Percentiles rank a stretch among this genome's conserved stretches.
These are phyloP conservation scores for Eristalis arbustorum DNA, from an alignment of 2,888 invertebrate species.

Conservation along the genomic window DNA sequence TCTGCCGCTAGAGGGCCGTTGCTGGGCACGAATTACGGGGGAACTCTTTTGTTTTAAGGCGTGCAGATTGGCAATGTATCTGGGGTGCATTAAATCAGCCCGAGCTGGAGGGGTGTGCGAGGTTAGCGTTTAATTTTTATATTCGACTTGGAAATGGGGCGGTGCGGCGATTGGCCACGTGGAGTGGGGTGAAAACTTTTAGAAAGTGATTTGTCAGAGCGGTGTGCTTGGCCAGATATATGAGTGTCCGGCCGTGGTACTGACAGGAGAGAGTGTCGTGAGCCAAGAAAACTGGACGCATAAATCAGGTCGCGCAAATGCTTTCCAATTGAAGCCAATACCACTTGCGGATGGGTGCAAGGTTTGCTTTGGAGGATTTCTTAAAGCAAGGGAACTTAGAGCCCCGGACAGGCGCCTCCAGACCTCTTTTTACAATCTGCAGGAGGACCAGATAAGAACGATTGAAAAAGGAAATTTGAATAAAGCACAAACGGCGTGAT, in stretches of 20 bases:
- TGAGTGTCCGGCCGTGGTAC: not conserved
- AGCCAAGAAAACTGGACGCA: not conserved
- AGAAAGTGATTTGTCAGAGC: constrained; percentile 35
- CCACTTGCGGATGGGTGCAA: not conserved
- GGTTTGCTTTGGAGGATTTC: not conserved
- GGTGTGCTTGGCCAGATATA: not conserved
- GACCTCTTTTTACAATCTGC: no score
- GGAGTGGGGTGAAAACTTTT: constrained; percentile 16
- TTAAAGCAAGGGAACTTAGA: not conserved
- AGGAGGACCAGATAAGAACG: no score
- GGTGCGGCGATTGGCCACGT: not conserved
- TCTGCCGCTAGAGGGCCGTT: not conserved
- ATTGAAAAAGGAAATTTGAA: no score
- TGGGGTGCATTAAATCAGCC: constrained; percentile 56
- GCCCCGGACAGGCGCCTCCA: no score
- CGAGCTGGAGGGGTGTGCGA: not conserved
- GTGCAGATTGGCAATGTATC: constrained; percentile 64
- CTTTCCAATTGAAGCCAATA: not conserved
- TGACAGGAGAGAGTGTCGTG: not conserved
- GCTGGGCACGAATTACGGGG: constrained; percentile 10
- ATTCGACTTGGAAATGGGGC: not conserved
- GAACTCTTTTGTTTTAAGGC: constrained; percentile 45
- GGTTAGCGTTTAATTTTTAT: constrained; percentile 15
- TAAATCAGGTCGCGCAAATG: not conserved
- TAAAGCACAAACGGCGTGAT: no score